Percentiles rank a stretch among this genome's conserved stretches.
phyloP scores from a whole-genome alignment of 2,113 vertebrate genomes.

The Anguilla japonica region DNA sequence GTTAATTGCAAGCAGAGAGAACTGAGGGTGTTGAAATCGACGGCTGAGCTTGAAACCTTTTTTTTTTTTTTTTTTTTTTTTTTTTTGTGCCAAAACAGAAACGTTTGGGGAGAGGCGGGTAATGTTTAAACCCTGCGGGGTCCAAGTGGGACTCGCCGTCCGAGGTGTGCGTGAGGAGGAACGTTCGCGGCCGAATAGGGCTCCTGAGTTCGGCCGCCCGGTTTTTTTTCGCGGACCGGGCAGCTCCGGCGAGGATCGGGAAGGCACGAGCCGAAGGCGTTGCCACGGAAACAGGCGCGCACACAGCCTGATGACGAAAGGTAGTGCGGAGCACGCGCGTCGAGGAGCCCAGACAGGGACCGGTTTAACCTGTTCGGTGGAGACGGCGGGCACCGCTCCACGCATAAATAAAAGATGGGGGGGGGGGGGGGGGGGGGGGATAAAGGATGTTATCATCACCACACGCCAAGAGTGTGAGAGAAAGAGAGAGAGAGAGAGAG shows the following conservation, averaged over 20 bases:
- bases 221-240: conserved; percentile 66
- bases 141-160: background rate
- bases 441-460: conserved; percentile 8
- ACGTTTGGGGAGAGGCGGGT: too few species aligned
- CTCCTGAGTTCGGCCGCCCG: conserved; percentile 59
- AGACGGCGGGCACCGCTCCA: conserved; percentile 58
- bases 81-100: too few species aligned
- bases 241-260: conserved; percentile 85
- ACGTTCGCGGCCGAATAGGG: conserved; percentile 53
- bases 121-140: too few species aligned
- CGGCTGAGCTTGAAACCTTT: too few species aligned
- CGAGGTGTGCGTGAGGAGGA: background rate
- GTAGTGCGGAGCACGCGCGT: conserved; percentile 51
- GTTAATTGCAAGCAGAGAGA: too few species aligned
- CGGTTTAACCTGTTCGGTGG: conserved; percentile 70
- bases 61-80: too few species aligned
- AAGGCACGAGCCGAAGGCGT: conserved; percentile 82
- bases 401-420: conserved; percentile 33
- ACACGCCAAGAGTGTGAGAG: background rate
- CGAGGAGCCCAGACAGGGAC: conserved; percentile 58
- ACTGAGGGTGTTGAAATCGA: too few species aligned
- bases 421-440: conserved; percentile 50
- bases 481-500: background rate
- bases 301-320: conserved; percentile 66
- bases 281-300: conserved; percentile 85